Evolutionary conservation across 1,140 invertebrate species (phyloP).

Genomic region (Danaus plexippus): DNA sequence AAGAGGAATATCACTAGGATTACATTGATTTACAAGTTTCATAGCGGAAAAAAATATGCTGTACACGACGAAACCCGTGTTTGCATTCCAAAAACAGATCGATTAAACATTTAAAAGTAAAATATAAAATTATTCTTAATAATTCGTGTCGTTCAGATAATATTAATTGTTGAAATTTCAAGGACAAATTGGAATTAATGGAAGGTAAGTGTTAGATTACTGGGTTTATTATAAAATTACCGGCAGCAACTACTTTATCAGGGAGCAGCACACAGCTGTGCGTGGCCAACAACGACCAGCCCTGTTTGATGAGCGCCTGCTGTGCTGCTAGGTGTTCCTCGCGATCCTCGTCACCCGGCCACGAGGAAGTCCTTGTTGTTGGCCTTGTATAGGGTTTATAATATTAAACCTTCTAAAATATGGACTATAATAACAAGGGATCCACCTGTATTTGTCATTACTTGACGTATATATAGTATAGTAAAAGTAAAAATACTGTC

Average conservation of each 20-base stretch:
- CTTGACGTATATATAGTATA: no score
- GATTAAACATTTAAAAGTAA: neutral
- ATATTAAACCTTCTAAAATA: no score
- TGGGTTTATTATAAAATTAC: slow-evolving; percentile 25
- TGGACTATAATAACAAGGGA: no score
- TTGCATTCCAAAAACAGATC: neutral
- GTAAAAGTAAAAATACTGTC: no score
- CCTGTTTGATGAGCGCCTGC: slow-evolving; percentile 93
- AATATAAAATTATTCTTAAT: neutral
- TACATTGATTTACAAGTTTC: no score
- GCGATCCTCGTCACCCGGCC: slow-evolving; percentile 82
- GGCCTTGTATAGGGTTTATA: slow-evolving; percentile 26
- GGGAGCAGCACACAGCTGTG: slow-evolving; percentile 96
- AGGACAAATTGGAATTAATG: no score
- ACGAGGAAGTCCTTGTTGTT: slow-evolving; percentile 72
- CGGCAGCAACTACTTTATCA: slow-evolving; percentile 83
- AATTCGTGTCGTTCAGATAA: neutral
- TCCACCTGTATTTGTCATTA: no score
- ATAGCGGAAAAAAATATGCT: no score
- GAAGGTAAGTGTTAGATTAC: no score
- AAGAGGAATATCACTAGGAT: no score
- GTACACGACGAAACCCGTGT: no score
- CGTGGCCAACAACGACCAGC: slow-evolving; percentile 96
- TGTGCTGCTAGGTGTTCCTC: slow-evolving; percentile 87
- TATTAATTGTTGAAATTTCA: neutral